A percentile compares a stretch with the other conserved stretches of the same genome.
These are phyloP conservation scores for Poecilia picta DNA, from an alignment of 2,797 vertebrate genomes.

Conservation along the genomic window DNA sequence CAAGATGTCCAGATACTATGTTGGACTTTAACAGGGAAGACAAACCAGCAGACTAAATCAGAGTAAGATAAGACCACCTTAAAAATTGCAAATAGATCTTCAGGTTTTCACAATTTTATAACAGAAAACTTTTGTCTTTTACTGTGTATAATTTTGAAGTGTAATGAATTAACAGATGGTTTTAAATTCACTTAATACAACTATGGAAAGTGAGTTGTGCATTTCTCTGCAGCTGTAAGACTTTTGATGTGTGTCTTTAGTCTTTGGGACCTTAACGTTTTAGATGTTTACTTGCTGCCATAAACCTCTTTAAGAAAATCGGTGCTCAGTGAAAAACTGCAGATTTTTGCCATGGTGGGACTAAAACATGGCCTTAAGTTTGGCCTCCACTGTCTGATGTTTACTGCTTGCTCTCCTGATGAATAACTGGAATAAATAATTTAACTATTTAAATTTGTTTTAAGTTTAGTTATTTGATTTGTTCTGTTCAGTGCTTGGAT, in stretches of 20 bases:
- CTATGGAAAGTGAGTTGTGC: not conserved
- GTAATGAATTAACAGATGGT: not conserved
- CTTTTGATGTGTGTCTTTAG: not conserved
- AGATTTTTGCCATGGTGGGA: not conserved
- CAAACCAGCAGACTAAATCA: not conserved
- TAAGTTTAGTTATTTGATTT: no score
- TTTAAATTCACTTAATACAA: not conserved
- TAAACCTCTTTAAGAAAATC: not conserved
- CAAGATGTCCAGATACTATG: not conserved
- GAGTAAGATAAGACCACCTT: not conserved
- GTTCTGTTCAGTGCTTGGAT: no score
- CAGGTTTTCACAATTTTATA: not conserved
- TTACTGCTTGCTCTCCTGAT: not conserved
- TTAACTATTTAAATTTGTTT: no score
- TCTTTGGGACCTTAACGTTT: not conserved
- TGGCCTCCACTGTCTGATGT: not conserved
- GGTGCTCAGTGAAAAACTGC: not conserved
- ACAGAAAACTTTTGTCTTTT: not conserved
- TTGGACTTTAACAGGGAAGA: not conserved
- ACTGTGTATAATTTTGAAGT: not conserved
- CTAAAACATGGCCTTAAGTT: not conserved
- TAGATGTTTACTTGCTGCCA: not conserved
- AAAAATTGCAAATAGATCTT: not conserved
- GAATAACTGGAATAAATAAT: no score
- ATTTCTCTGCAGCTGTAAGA: not conserved